Conservation (phyloP, 2,113 vertebrate genomes). For the Dinomys branickii region DNA sequence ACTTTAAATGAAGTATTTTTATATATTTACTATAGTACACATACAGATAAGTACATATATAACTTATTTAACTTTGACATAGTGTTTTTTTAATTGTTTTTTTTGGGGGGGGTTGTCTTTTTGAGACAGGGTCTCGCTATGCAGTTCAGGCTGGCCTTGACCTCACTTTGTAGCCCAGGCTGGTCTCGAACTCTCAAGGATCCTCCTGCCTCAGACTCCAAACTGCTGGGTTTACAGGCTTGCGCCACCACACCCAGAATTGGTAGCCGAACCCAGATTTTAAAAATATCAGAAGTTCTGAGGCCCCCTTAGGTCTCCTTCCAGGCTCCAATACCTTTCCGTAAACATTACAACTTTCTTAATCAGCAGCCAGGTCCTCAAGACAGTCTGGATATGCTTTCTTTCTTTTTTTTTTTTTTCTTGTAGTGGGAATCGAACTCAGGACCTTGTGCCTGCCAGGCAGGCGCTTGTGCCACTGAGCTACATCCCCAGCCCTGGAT, state of each 20-base stretch:
- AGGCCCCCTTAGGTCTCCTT: neutral
- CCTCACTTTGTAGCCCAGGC: no score
- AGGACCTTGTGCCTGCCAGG: no score
- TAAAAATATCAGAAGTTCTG: slow-evolving; percentile 19
- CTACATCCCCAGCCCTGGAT: neutral
- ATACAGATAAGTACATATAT: slow-evolving; percentile 7
- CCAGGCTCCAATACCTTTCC: neutral
- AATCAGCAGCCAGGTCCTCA: neutral
- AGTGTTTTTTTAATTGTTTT: no score
- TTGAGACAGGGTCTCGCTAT: no score
- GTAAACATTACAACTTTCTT: neutral
- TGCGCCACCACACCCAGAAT: neutral
- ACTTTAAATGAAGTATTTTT: slow-evolving; percentile 38
- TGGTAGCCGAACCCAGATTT: neutral
- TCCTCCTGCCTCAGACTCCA: no score
- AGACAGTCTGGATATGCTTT: neutral
- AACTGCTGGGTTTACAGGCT: no score
- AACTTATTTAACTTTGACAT: slow-evolving; percentile 33
- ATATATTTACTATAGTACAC: neutral
- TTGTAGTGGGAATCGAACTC: no score
- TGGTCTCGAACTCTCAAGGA: no score
- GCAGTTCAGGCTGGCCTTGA: no score
- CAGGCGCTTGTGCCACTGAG: no score
- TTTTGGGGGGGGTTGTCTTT: no score
- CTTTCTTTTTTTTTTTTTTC: no score